Evolutionary conservation across 2,797 vertebrate genomes (phyloP), one percentile per base, ranked within the genome.

Genomic region (Labroides dimidiatus): DNA sequence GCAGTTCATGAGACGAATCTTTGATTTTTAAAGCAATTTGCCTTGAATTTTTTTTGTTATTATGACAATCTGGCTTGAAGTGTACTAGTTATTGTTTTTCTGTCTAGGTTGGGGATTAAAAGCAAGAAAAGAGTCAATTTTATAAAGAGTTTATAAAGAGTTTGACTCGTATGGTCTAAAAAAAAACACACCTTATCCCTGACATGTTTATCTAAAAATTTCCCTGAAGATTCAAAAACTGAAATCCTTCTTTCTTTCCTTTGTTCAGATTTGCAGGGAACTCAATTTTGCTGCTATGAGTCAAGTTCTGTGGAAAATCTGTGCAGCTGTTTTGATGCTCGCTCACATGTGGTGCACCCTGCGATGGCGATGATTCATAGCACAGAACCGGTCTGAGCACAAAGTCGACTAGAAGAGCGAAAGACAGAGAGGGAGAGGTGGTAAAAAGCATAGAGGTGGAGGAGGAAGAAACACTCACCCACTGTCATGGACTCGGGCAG

Each of bases 401-500:
- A 58, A 56, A 43, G 21, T 45, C 7, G 57, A 15, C 41, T 1
- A n/a, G 63, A 69, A 17, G 48, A 62, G 37, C 4, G 10, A 50
- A 51, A 59, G 15, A n/a, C 21, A n/a, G 56, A 27, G 27, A 6
- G 0, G 10, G 14, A 44, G n/a, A 33, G 27, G 62, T 0, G 48
- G 47, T 2, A 1, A 23, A 16, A 67, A 33, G 41, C 20, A 21
- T 23, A 61, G 36, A 45, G 27, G 39, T 20, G 0, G 44, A 24
- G 19, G n/a, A 27, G 41, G 39, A 7, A 37, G 13, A 43, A 17
- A 50, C 44, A 95, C 97, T 96, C 90, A 99, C 97, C 94, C 54
- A 96, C 91, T 33, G 96, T 98, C 97, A 99, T 99, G 37, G 96
- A 95, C 85, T 98, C 97, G 6, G 97, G 95, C 75, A 96, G 91